Evolutionary conservation across 2,113 vertebrate species (phyloP), one percentile per base, ranked within the genome.

Genomic region (Oryzias javanicus): DNA sequence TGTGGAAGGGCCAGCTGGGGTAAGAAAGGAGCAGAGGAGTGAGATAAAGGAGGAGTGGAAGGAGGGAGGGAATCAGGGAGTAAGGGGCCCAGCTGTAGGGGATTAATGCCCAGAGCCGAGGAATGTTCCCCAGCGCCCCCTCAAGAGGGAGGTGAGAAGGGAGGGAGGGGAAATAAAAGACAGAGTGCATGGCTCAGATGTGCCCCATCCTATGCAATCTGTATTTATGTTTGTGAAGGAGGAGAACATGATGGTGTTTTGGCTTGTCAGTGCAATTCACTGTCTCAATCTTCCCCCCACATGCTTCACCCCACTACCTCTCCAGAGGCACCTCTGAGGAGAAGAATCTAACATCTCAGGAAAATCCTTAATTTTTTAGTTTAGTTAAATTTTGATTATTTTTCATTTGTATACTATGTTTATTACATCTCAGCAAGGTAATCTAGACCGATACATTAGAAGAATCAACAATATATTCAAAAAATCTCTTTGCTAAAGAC

Each of bases 61-160:
- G 63, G 67, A 66, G 73, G 73, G 72, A 63, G 81, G 53, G 67
- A 67, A 61, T 90, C 87, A 87, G 90, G 91, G 93, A 91, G 92
- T 93, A 91, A 89, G 88, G 88, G 88, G 92, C 94, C 93, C 95
- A 98, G 96, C 96, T 98, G 96, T 94, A 92, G 93, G 93, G 94
- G 95, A 97, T 98, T 98, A 97, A 80, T 88, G 92, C 94, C 94
- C 90, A 93, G 93, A 96, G 93, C 94, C 91, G 92, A 95, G 95
- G 94, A 96, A 97, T 96, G 94, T 91, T 91, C 89, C 90, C 80
- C 91, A 91, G 88, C 88, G 89, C 78, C 76, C 76, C 84, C 81
- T 80, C 82, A 76, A 64, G 78, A 83, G 78, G 74, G 84, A 78
- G 76, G 76, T 76, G 71, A 72, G 59, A 60, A 70, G 75, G 79